Evolutionary conservation across 92 coral and sea anemone species (phyloP).

Genomic region (Zoanthus sansibaricus): DNA sequence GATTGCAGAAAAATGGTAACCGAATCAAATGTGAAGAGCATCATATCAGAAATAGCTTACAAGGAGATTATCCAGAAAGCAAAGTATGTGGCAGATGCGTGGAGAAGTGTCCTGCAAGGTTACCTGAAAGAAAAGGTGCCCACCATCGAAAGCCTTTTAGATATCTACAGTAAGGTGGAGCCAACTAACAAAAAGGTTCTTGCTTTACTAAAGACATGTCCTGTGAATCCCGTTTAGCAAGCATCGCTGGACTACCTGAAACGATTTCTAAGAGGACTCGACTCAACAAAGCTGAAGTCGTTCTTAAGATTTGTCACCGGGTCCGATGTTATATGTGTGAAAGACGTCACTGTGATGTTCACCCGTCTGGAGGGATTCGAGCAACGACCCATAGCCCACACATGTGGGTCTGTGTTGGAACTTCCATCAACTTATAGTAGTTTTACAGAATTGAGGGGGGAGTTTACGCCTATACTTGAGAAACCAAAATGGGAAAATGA

Average conservation of each 20-base stretch:
- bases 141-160: conserved; percentile 20
- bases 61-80: conserved; percentile 12
- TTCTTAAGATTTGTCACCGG: conserved; percentile 56
- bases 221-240: conserved; percentile 26
- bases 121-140: conserved; percentile 31
- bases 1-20: conserved; percentile 16
- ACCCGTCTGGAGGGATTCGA: conserved; percentile 48
- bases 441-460: conserved; percentile 52
- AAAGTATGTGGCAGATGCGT: background rate
- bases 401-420: conserved; percentile 60
- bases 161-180: conserved; percentile 44
- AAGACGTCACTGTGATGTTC: conserved; percentile 35
- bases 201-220: conserved; percentile 27
- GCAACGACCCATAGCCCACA: conserved; percentile 57
- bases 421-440: conserved; percentile 50
- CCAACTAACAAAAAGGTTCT: conserved; percentile 53
- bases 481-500: conserved; percentile 49
- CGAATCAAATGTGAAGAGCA: background rate
- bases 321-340: conserved; percentile 54
- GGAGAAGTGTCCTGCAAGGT: background rate
- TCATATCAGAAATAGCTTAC: conserved; percentile 7
- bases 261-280: conserved; percentile 54
- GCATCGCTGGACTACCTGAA: conserved; percentile 43
- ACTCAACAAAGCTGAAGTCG: conserved; percentile 38
- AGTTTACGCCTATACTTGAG: conserved; percentile 45